A percentile compares a stretch with the other conserved stretches of the same genome.
Conservation (phyloP, 2,888 invertebrate genomes). For the Zaprionus lineosus region DNA sequence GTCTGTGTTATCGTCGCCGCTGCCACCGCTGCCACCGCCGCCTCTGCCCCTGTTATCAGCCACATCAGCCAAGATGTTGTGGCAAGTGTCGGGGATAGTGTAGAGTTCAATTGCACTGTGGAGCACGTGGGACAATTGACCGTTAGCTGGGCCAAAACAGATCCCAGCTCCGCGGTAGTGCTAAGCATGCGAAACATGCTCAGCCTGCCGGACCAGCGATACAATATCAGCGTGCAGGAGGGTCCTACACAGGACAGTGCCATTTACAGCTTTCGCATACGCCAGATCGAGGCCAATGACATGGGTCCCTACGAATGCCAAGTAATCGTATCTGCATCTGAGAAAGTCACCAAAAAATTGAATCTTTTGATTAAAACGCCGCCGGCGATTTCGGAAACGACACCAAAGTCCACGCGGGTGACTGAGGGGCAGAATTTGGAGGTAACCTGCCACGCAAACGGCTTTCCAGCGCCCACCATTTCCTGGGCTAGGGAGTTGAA, state of each 20-base stretch:
- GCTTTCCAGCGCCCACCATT: conserved; percentile 89
- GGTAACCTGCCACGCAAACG: conserved; percentile 88
- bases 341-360: conserved; percentile 77
- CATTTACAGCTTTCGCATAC: conserved; percentile 80
- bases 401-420: conserved; percentile 73
- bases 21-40: conserved; percentile 19
- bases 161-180: conserved; percentile 72
- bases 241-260: conserved; percentile 64
- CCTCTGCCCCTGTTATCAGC: conserved; percentile 71
- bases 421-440: conserved; percentile 79
- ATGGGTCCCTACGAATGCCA: conserved; percentile 82
- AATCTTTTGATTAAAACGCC: conserved; percentile 80
- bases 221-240: conserved; percentile 70
- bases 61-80: conserved; percentile 78
- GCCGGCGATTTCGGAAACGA: conserved; percentile 78
- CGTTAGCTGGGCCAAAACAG: conserved; percentile 81
- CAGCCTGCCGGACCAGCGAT: conserved; percentile 79
- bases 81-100: conserved; percentile 80
- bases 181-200: conserved; percentile 80
- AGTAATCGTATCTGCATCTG: conserved; percentile 79
- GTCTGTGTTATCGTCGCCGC: conserved; percentile 17
- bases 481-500: conserved; percentile 88
- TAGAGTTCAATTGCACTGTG: conserved; percentile 81
- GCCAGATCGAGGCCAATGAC: conserved; percentile 79
- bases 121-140: conserved; percentile 78